Conservation (phyloP, 2,797 vertebrate species). For the Pantherophis vulpinus region DNA sequence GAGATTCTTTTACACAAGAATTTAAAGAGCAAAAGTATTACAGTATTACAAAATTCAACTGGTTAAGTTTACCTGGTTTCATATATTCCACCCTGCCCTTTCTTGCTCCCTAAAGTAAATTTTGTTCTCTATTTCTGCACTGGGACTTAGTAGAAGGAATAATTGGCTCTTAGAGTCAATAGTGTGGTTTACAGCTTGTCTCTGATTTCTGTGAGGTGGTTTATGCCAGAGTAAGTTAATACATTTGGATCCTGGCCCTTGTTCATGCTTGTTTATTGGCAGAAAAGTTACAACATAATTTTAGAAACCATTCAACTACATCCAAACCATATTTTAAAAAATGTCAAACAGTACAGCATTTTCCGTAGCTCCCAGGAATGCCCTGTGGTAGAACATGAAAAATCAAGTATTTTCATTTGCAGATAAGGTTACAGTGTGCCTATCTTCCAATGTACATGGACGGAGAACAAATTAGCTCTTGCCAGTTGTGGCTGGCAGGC, state of each 20-base stretch:
- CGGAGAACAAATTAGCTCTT: constrained; percentile 2
- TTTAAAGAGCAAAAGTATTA: background rate
- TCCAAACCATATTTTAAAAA: background rate
- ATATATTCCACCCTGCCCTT: background rate
- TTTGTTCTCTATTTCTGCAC: background rate
- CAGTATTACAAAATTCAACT: background rate
- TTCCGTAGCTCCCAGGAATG: constrained; percentile 8
- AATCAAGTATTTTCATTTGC: background rate
- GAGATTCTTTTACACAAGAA: background rate
- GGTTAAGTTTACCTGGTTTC: background rate
- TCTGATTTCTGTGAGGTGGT: background rate
- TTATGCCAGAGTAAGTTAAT: constrained; percentile 7
- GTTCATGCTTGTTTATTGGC: constrained; percentile 15
- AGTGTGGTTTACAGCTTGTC: background rate
- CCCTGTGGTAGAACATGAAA: background rate
- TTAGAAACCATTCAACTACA: constrained; percentile 9
- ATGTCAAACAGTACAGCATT: background rate
- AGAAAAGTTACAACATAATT: constrained; percentile 29
- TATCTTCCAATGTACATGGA: constrained; percentile 6
- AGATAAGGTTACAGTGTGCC: constrained; percentile 1
- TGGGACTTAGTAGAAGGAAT: background rate
- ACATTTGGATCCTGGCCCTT: constrained; percentile 5
- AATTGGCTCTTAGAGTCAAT: constrained; percentile 1
- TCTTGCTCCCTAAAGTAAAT: background rate
- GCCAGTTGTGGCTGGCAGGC: constrained; percentile 7